Base-by-base conservation (phyloP, 2,113 vertebrate genomes). In the Microcebus lehilahytsara region DNA sequence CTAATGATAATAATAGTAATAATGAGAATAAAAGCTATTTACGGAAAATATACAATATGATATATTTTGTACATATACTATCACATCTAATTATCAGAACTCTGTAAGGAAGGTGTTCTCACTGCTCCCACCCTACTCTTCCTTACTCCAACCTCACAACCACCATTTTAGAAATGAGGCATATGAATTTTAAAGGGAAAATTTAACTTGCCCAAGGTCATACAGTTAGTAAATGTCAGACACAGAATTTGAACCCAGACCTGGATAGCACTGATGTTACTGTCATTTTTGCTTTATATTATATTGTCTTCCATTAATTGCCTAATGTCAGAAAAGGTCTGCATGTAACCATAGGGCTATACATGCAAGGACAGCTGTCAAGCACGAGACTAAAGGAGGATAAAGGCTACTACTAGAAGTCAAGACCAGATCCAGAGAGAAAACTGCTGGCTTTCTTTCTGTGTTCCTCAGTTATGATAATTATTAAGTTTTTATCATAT, bases 41-140 rank as follows among this genome's bases (percentile, higher is more conserved):
- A 89, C 30, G 86, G 32, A 91, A 95, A 85, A 96, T 60, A 27
- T 86, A 69, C 11, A 85, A 77, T 96, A 16, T 72, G 37, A 85
- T 93, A 67, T 42, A 20, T 49, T 77, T 11, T 77, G 83, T 79
- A 67, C 32, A 79, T 75, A 69, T 69, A 14, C 51, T 6, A 46
- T 88, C 30, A 85, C 40, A 71, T 30, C 19, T 93, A 94, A 89
- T 95, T 96, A 88, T 58, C 27, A 92, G 22, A 96, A 95, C 4
- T 93, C 49, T 72, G 4, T 6, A 89, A 83, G 9, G 25, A n/a
- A 93, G 6, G 8, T 81, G 25, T 77, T 69, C 53, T 81, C 16
- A 80, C 23, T 46, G 30, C 2, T 58, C 3, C 37, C 11, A 66
- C 12, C 32, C 16, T 5, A 56, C 17, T 16, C 40, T 8, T 14